phyloP scores from a whole-genome alignment of 2,888 invertebrate species.

The Drosophila yooni region DNA sequence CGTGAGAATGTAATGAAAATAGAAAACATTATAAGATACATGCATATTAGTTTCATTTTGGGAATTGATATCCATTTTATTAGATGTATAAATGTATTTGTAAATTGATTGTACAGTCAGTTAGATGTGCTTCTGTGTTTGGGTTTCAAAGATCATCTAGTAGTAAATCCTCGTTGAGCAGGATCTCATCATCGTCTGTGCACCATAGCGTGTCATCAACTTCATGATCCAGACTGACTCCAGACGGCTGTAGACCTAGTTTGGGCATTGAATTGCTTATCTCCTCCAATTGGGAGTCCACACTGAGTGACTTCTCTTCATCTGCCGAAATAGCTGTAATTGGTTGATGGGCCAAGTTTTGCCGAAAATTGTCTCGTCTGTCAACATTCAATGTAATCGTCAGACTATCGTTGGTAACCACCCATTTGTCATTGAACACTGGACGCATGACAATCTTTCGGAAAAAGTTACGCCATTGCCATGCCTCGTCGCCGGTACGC shows the following conservation, averaged over 20 bases:
- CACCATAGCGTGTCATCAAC: conserved; percentile 1
- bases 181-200: background rate
- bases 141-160: background rate
- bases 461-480: background rate
- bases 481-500: background rate
- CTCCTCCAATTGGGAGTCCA: background rate
- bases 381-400: background rate
- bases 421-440: background rate
- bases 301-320: background rate
- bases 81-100: background rate
- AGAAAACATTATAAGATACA: conserved; percentile 71
- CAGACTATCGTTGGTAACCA: conserved; percentile 5
- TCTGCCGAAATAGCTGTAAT: background rate
- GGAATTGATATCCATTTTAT: background rate
- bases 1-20: background rate
- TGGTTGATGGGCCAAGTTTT: background rate
- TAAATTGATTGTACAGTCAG: background rate
- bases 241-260: background rate
- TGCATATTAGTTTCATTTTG: conserved; percentile 3
- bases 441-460: conserved; percentile 2
- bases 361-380: background rate
- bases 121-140: background rate
- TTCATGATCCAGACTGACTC: background rate
- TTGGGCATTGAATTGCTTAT: background rate
- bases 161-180: background rate